Conservation (phyloP, 2,888 invertebrate species). For the Phengaris arion region DNA sequence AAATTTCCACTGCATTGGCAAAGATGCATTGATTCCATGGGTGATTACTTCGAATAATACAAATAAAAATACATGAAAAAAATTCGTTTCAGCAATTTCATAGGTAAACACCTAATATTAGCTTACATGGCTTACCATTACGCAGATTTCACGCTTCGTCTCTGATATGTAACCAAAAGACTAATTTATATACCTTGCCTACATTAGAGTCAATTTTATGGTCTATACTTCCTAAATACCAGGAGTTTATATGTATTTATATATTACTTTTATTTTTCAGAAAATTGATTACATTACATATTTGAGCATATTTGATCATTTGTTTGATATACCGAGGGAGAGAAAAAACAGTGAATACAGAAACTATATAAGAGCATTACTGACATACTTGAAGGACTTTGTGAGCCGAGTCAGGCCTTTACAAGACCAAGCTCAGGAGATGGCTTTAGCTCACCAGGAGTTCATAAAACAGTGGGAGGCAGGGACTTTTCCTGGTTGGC, state of each 20-base stretch:
- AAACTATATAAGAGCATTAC: constrained; percentile 89
- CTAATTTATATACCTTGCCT: no score
- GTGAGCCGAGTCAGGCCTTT: constrained; percentile 91
- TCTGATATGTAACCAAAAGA: no score
- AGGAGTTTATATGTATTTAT: no score
- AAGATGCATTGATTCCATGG: no score
- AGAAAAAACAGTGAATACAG: constrained; percentile 92
- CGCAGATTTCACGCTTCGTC: no score
- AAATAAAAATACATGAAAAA: no score
- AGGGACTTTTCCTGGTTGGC: constrained; percentile 97
- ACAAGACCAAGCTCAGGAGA: constrained; percentile 87
- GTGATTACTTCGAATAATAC: no score
- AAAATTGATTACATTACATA: constrained; percentile 98
- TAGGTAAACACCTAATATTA: no score
- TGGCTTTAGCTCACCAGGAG: constrained; percentile 87
- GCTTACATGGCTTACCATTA: no score
- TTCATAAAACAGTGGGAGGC: constrained; percentile 93
- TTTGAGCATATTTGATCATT: constrained; percentile 94
- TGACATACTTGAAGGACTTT: constrained; percentile 92
- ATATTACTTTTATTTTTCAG: constrained; percentile 55
- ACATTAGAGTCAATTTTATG: no score
- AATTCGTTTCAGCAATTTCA: no score
- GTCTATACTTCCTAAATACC: background rate
- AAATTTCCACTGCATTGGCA: no score
- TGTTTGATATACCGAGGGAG: constrained; percentile 96